These are phyloP conservation scores for Xestoiulus laeticollis DNA, from an alignment of 2,888 invertebrate genomes.

Conservation along the genomic window DNA sequence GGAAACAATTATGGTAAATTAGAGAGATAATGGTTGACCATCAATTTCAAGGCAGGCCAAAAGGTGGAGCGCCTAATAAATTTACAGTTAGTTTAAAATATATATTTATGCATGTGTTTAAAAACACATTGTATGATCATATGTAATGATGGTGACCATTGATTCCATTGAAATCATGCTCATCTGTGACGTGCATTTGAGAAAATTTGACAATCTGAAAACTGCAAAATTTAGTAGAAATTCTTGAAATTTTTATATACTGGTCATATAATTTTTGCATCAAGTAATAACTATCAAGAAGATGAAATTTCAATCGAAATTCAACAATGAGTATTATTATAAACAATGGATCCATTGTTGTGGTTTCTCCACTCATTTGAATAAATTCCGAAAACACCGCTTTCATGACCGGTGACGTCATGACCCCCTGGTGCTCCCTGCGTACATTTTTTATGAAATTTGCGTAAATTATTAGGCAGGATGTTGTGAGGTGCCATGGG, in stretches of 20 bases:
- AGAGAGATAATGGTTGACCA: neutral
- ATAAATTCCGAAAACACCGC: neutral
- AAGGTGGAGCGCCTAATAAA: no score
- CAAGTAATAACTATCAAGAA: neutral
- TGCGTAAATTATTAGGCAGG: neutral
- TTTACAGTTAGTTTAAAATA: no score
- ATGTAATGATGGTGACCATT: neutral
- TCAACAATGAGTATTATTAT: neutral
- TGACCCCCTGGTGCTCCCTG: neutral
- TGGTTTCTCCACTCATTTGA: neutral
- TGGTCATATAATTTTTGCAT: no score
- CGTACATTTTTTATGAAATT: neutral
- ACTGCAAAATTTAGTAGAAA: no score
- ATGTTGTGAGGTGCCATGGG: no score
- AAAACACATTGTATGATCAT: neutral
- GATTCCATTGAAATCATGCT: no score
- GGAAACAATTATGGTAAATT: neutral
- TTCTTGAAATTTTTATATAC: no score
- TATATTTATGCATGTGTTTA: no score
- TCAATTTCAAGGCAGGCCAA: neutral
- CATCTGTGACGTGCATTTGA: no score
- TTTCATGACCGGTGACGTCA: neutral
- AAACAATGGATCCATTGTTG: constrained; percentile 1
- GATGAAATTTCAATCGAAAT: neutral
- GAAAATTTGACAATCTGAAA: no score